phyloP scores from a whole-genome alignment of 2,888 invertebrate genomes.

The Teleiodes luculella region DNA sequence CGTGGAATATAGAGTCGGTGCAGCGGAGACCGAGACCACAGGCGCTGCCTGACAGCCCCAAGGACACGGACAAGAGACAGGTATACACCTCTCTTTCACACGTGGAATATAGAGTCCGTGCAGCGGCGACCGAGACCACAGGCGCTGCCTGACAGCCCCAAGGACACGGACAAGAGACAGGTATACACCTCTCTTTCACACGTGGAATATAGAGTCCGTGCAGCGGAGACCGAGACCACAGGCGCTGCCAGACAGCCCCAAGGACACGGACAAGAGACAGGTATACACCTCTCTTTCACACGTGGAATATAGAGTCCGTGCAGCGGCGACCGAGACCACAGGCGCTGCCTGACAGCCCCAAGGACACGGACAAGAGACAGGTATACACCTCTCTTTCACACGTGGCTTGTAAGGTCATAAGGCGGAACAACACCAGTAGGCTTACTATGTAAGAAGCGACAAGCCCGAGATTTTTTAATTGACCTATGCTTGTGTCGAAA shows the following conservation, averaged over 20 bases:
- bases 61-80: conserved; percentile 71
- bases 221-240: conserved; percentile 55
- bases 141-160: conserved; percentile 54
- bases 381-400: too few relatives aligned
- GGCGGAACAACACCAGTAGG: too few relatives aligned
- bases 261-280: conserved; percentile 71
- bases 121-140: conserved; percentile 55
- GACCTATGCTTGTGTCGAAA: too few relatives aligned
- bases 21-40: conserved; percentile 55
- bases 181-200: conserved; percentile 27
- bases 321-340: too few relatives aligned
- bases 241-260: conserved; percentile 54
- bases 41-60: conserved; percentile 54
- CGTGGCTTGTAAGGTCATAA: too few relatives aligned
- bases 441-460: too few relatives aligned
- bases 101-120: conserved; percentile 66
- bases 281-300: conserved; percentile 27
- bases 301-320: too few relatives aligned
- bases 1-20: conserved; percentile 66
- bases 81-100: conserved; percentile 27
- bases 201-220: conserved; percentile 66
- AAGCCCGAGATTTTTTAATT: too few relatives aligned
- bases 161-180: conserved; percentile 71
- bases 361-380: background rate
- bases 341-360: background rate